Percentiles rank a stretch among this genome's conserved stretches.
These are phyloP conservation scores for Hylaeus anthracinus DNA, from an alignment of 1,140 invertebrate genomes.

Conservation along the genomic window DNA sequence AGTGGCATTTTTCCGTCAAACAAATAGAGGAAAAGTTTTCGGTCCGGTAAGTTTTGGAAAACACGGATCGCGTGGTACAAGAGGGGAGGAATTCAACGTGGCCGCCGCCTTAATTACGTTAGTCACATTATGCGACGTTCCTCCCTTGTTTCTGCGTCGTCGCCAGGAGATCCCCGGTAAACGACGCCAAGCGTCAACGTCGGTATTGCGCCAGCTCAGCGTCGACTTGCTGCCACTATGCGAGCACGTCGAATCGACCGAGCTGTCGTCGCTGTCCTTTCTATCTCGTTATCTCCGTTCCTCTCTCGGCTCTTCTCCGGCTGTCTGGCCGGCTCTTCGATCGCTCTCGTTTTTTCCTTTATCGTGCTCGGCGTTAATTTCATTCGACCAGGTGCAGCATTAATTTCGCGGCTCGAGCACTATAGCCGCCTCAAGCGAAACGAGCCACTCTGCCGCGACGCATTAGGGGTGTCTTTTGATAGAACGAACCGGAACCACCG, in stretches of 20 bases:
- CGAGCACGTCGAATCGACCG: conserved; percentile 54
- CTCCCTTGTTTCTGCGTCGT: conserved; percentile 56
- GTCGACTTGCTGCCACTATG: conserved; percentile 20
- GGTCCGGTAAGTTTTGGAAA: background rate
- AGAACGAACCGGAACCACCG: too few species aligned
- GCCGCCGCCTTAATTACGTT: conserved; percentile 60
- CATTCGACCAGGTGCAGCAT: conserved; percentile 65
- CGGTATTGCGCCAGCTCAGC: conserved; percentile 49
- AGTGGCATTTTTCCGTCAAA: background rate
- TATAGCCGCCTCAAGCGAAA: conserved; percentile 17
- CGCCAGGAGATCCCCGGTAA: conserved; percentile 48
- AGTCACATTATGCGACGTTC: conserved; percentile 63
- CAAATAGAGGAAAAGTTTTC: background rate
- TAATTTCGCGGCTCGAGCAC: conserved; percentile 36
- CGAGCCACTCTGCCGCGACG: background rate
- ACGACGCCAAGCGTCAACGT: conserved; percentile 56
- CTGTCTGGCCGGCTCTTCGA: conserved; percentile 23
- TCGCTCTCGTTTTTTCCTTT: conserved; percentile 47
- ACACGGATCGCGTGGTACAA: background rate
- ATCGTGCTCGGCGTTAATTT: conserved; percentile 58
- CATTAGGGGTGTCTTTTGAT: background rate
- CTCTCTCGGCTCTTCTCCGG: background rate
- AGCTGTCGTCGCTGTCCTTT: conserved; percentile 30
- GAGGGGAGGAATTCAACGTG: conserved; percentile 14
- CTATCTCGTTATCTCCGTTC: background rate